A percentile compares a stretch with the other conserved stretches of the same genome.
phyloP scores from a whole-genome alignment of 2,113 vertebrate genomes.

The Callopanchax toddi region DNA sequence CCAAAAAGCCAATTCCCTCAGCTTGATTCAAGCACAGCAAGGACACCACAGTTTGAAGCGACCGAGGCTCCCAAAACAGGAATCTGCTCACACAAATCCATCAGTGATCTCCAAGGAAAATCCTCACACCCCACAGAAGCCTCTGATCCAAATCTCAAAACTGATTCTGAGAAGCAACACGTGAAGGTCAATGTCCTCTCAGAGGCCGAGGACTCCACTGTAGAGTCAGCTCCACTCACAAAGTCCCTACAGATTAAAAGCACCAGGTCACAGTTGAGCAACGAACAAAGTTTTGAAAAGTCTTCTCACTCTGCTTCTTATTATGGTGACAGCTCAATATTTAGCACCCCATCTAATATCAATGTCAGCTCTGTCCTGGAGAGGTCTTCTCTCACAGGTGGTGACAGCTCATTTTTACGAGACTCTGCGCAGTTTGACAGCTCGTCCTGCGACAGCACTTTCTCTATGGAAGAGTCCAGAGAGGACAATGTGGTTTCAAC shows the following conservation, averaged over 20 bases:
- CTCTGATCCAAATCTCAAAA: slow-evolving; percentile 40
- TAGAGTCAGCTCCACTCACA: slow-evolving; percentile 27
- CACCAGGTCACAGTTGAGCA: slow-evolving; percentile 24
- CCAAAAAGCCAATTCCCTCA: slow-evolving; percentile 34
- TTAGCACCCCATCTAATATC: slow-evolving; percentile 28
- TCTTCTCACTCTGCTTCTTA: slow-evolving; percentile 32
- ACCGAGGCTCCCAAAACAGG: slow-evolving; percentile 31
- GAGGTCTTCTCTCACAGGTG: slow-evolving; percentile 29
- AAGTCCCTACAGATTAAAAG: slow-evolving; percentile 42
- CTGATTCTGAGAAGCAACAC: slow-evolving; percentile 27
- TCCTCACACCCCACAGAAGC: neutral
- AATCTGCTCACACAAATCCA: slow-evolving; percentile 9
- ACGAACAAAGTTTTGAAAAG: slow-evolving; percentile 50
- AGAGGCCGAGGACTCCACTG: slow-evolving; percentile 30
- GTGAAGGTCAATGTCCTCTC: slow-evolving; percentile 26
- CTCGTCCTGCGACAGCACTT: slow-evolving; percentile 57
- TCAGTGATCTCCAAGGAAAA: slow-evolving; percentile 45
- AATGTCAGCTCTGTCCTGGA: slow-evolving; percentile 48
- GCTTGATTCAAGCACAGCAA: slow-evolving; percentile 22
- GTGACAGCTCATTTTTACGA: slow-evolving; percentile 35
- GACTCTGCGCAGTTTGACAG: slow-evolving; percentile 50
- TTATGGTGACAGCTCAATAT: slow-evolving; percentile 42
- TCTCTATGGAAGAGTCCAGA: slow-evolving; percentile 50
- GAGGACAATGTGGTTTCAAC: slow-evolving; percentile 50
- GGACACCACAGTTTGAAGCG: slow-evolving; percentile 23